Base-by-base conservation (phyloP, 2,888 invertebrate species). In the Esperia sulphurella region DNA sequence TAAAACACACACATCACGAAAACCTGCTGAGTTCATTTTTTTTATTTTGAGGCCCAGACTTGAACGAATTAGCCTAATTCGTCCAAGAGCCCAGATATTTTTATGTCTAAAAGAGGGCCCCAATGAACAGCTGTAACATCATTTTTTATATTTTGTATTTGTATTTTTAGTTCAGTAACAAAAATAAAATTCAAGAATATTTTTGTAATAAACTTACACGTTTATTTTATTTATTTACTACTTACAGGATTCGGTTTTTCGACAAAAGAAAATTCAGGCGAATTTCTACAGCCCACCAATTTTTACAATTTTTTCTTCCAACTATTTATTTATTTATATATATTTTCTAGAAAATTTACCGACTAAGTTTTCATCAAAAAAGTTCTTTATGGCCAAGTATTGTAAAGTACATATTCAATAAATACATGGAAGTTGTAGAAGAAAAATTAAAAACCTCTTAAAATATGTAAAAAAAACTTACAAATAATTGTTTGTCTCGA, bases 121-220 rank as follows among this genome's bases (percentile, higher is more conserved):
- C n/a, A n/a, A n/a, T n/a, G n/a, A n/a, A n/a, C n/a, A n/a, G n/a
- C n/a, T n/a, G n/a, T n/a, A n/a, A n/a, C n/a, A n/a, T n/a, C n/a
- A n/a, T n/a, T n/a, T n/a, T n/a, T n/a, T n/a, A n/a, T n/a, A n/a
- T n/a, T n/a, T n/a, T n/a, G n/a, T n/a, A n/a, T n/a, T n/a, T n/a
- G n/a, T n/a, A n/a, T n/a, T n/a, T n/a, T n/a, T n/a, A n/a, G n/a
- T n/a, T n/a, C n/a, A n/a, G n/a, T n/a, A n/a, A n/a, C 12, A 52
- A 8, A 58, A 74, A 65, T 69, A 61, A 81, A 75, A 78, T 61
- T n/a, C 21, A 2, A 3, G 21, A 55, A 45, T 38, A 40, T 47
- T 60, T 53, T 59, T 73, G 71, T 83, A 83, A 75, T 86, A 86
- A 86, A 86, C 81, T 83, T 84, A 83, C 77, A 75, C 68, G 78